Base-by-base conservation (phyloP, 2,113 vertebrate genomes). In the Silurus glanis region DNA sequence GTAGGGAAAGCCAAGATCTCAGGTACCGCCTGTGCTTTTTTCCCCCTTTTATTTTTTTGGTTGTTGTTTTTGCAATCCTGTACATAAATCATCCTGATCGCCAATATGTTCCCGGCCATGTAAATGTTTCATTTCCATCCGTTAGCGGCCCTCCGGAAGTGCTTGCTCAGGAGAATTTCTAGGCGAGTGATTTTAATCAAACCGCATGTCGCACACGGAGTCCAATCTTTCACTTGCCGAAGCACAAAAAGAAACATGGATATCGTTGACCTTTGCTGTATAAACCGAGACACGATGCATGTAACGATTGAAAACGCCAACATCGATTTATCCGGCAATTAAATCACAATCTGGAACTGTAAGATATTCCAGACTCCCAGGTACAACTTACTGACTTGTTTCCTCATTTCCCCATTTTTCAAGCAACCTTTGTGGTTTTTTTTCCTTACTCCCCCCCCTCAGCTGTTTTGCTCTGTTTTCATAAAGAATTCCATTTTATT, bases 91-190 rank as follows among this genome's bases (percentile, higher is more conserved):
- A 55, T 66, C 78, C 25, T 28, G 74, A 85, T 85, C 13, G 58
- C 83, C 58, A 55, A 64, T 23, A 85, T 37, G 74, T 78, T 59
- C 83, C 64, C 2, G 59, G 83, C n/a, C 74, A 85, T 12, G 61
- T 58, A 59, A 9, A 56, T 23, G 76, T 76, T 59, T 67, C 53
- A 85, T 85, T 88, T 84, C 67, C 71, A 78, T 51, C 9, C 0
- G 1, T 51, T 47, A 72, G 69, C 8, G 5, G 37, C 21, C 49
- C 51, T 69, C 47, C 23, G 67, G 59, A 53, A 55, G 53, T 82
- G 49, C 76, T 88, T 67, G 21, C 79, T 82, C 80, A n/a, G 14
- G 6, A 80, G 45, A 85, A 85, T 85, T 82, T 82, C 66, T 79
- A 67, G 75, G 83, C 61, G 51, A 71, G 37, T 53, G 37, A 82